Evolutionary conservation across 2,797 vertebrate species (phyloP), one percentile per base, ranked within the genome.

Genomic region (Epinephelus malabaricus): DNA sequence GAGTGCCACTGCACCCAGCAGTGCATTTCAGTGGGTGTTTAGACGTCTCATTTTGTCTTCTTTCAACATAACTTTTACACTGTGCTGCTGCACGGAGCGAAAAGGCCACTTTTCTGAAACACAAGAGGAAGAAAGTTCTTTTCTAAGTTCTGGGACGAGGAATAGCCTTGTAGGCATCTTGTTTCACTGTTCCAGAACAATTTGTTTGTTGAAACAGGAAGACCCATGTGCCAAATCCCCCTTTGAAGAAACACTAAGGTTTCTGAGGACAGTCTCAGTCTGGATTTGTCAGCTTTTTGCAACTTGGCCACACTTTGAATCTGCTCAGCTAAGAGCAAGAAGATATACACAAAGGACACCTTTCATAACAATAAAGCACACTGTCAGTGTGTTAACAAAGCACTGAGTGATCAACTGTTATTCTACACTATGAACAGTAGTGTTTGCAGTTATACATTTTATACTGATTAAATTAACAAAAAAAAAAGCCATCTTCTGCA

Each of bases 161-260:
- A 85, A 68, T 56, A 50, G 69, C 18, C 76, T 76, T 30, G 59
- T 63, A 80, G 73, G 77, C 76, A 88, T 92, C 78, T 90, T 56
- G 71, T 89, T 89, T 85, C 71, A 87, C 76, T 81, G 82, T 86
- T 81, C 83, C 58, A 81, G 85, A 82, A 88, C 84, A 87, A 84
- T 86, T 86, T 88, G 74, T 87, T 81, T 91, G 73, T 81, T 86
- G 79, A 86, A 89, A 91, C 70, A 92, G 82, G 86, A 89, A 88
- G 58, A 83, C 43, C 49, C 54, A 69, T 0, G 58, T 59, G 82
- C 90, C 83, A 85, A 78, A 81, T 72, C 63, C 79, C 56, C 79
- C 73, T 86, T 30, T 65, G 68, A 89, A 85, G 56, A 87, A 79
- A 76, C 43, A 55, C 72, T 66, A 62, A 81, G 61, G 76, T 85